A percentile compares a stretch with the other conserved stretches of the same genome.
These are phyloP conservation scores for Henricia sp. DNA, from an alignment of 53 echinoderm and acorn worm species.

Conservation along the genomic window DNA sequence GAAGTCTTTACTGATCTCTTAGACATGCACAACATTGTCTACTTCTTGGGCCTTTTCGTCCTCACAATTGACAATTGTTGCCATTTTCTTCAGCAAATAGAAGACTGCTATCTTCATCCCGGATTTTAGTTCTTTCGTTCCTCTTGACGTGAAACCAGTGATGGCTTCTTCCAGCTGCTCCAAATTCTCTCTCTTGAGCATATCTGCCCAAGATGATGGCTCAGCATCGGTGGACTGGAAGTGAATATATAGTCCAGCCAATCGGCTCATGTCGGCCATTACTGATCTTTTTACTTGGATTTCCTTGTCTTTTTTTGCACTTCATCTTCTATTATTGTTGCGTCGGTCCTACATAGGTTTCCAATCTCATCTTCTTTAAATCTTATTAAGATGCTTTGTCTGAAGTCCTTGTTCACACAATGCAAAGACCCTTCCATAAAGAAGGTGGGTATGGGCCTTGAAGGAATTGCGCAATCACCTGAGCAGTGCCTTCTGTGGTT, in stretches of 20 bases:
- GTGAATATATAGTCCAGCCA: neutral
- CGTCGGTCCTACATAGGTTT: conserved; percentile 9
- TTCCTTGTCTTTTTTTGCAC: conserved; percentile 23
- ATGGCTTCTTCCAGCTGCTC: neutral
- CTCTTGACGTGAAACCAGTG: neutral
- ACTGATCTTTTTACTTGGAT: conserved; percentile 30
- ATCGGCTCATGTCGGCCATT: conserved; percentile 18
- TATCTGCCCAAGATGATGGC: neutral
- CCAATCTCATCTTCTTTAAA: conserved; percentile 28
- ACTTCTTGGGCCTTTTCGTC: neutral
- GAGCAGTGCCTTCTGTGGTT: neutral
- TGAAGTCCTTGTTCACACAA: neutral
- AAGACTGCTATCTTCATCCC: conserved; percentile 30
- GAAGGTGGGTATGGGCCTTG: neutral
- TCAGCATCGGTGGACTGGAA: neutral
- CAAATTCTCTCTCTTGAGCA: neutral
- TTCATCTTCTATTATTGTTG: neutral
- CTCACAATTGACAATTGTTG: neutral
- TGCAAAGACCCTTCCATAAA: too few relatives aligned
- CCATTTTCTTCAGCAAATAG: conserved; percentile 36
- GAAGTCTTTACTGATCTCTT: conserved; percentile 6
- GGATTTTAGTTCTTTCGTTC: neutral
- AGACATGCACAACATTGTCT: conserved; percentile 2
- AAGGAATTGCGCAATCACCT: neutral
- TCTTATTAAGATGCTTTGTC: neutral